A percentile compares a stretch with the other conserved stretches of the same genome.
Conservation (phyloP, 2,888 invertebrate species). For the Chaetogeoica ovagalla region DNA sequence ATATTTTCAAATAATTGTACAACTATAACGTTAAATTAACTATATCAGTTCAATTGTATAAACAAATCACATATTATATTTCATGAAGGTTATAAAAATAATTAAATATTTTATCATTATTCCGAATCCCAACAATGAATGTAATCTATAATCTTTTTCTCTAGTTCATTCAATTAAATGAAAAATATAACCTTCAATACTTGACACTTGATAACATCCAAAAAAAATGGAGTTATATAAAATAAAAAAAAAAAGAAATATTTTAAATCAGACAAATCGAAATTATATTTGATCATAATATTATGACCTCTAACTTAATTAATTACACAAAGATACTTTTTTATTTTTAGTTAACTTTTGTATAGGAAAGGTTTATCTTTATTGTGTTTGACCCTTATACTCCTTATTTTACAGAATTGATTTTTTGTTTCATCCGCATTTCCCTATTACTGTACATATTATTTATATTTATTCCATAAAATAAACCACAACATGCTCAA, state of each 20-base stretch:
- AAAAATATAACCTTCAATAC: conserved; percentile 43
- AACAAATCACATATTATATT: neutral
- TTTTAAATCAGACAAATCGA: conserved; percentile 20
- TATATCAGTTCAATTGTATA: conserved; percentile 3
- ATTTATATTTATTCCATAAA: conserved; percentile 11
- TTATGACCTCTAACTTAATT: conserved; percentile 35
- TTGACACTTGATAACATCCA: conserved; percentile 25
- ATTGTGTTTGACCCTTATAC: conserved; percentile 32
- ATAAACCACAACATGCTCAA: conserved; percentile 12
- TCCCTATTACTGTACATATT: neutral
- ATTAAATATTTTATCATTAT: conserved; percentile 6
- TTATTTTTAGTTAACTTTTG: conserved; percentile 10
- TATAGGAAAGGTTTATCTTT: conserved; percentile 28
- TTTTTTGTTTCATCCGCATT: conserved; percentile 3
- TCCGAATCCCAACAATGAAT: conserved; percentile 11
- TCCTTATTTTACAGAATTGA: neutral
- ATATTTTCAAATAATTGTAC: neutral
- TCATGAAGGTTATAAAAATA: neutral
- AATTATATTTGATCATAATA: conserved; percentile 6
- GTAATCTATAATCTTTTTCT: conserved; percentile 28
- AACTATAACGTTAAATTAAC: neutral
- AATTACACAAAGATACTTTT: conserved; percentile 29
- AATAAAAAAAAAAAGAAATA: neutral
- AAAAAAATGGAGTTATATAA: neutral
- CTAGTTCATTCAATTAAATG: conserved; percentile 3